Evolutionary conservation across 2,888 invertebrate species (phyloP).

Genomic region (Escarpia spicata): DNA sequence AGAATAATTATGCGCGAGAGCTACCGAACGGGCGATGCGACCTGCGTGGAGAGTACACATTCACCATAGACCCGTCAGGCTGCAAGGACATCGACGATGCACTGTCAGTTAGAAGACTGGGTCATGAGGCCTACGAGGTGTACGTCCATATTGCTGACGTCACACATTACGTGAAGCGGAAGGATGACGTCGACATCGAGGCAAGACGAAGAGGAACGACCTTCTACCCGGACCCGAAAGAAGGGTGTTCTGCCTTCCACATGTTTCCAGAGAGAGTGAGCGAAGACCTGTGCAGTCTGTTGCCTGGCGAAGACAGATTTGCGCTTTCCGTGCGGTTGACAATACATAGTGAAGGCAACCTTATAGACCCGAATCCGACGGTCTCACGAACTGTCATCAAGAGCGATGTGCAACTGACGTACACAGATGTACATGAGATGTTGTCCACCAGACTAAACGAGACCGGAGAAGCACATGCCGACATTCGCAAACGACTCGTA

Average conservation of each 20-base stretch:
- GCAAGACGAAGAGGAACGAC: conserved; percentile 82
- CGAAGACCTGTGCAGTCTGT: conserved; percentile 68
- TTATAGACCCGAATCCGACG: conserved; percentile 35
- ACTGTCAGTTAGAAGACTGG: conserved; percentile 77
- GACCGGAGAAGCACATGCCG: neutral
- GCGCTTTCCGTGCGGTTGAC: conserved; percentile 92
- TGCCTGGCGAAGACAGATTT: conserved; percentile 68
- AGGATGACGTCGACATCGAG: conserved; percentile 72
- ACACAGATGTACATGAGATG: conserved; percentile 49
- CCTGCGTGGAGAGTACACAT: conserved; percentile 74
- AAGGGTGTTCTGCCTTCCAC: conserved; percentile 75
- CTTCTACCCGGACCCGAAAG: conserved; percentile 41
- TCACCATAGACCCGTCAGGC: conserved; percentile 92
- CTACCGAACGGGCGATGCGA: conserved; percentile 57
- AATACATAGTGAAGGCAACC: conserved; percentile 76
- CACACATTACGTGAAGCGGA: conserved; percentile 80
- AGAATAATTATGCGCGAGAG: conserved; percentile 42
- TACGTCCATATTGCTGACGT: conserved; percentile 97
- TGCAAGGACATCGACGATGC: conserved; percentile 96
- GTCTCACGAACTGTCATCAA: conserved; percentile 45
- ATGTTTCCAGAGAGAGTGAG: conserved; percentile 94
- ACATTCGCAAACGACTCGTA: neutral
- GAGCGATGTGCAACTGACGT: conserved; percentile 48
- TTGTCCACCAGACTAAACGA: conserved; percentile 9
- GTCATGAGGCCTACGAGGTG: conserved; percentile 68